Conservation (phyloP, 2,888 invertebrate genomes). For the Eledone cirrhosa region DNA sequence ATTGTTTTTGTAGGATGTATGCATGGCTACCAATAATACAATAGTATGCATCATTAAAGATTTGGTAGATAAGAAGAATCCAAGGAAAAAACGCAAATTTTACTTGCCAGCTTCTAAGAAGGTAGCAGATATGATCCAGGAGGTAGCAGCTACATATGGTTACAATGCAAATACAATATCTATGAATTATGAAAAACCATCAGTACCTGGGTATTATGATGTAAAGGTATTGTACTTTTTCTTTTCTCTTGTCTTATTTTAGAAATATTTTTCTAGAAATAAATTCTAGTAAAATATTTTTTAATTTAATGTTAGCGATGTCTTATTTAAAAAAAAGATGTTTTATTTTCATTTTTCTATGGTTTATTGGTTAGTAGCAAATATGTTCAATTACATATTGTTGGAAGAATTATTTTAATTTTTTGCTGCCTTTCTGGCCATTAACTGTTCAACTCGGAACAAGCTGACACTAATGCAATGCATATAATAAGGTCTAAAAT, state of each 20-base stretch:
- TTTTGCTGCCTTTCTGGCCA: no score
- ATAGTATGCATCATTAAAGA: slow-evolving; percentile 69
- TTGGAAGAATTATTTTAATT: no score
- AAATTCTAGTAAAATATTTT: no score
- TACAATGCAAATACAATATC: slow-evolving; percentile 68
- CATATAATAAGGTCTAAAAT: no score
- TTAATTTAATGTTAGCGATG: no score
- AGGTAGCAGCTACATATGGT: slow-evolving; percentile 68
- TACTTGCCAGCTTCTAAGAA: slow-evolving; percentile 68
- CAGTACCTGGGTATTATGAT: slow-evolving; percentile 41
- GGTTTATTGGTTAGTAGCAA: no score
- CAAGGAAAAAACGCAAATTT: slow-evolving; percentile 53
- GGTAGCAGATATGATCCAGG: slow-evolving; percentile 68
- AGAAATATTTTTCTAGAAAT: neutral
- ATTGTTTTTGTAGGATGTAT: slow-evolving; percentile 41
- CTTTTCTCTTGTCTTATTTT: neutral
- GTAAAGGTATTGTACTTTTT: slow-evolving; percentile 30
- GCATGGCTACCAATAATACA: slow-evolving; percentile 56
- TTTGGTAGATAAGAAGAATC: slow-evolving; percentile 59
- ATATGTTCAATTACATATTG: no score
- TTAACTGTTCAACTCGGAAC: no score
- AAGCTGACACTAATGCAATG: no score
- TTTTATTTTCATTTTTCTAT: no score
- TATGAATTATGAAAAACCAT: slow-evolving; percentile 57
- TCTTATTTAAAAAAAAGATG: no score